Conservation (phyloP, 1,140 invertebrate species). For the Bombus turneri region DNA sequence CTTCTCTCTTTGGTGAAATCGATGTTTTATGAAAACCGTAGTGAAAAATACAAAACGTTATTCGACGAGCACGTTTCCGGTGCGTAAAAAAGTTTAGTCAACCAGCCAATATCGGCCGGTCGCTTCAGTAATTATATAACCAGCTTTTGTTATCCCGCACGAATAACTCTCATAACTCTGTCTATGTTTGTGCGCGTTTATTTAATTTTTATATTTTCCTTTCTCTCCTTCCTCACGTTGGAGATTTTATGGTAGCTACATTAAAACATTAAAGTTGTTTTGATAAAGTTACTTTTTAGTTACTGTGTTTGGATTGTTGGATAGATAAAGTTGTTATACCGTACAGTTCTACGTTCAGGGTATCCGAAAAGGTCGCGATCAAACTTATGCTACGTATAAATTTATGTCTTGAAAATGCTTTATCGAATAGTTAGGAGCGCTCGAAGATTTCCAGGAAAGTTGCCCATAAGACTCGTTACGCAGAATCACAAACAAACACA, state of each 20-base stretch:
- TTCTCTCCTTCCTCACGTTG: not conserved
- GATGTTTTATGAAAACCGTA: not conserved
- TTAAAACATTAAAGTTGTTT: not conserved
- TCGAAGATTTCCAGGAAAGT: too few relatives aligned
- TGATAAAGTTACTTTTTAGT: not conserved
- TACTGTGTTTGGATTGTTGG: rapidly evolving
- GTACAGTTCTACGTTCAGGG: too few relatives aligned
- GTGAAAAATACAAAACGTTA: not conserved
- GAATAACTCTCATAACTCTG: not conserved
- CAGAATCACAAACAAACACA: too few relatives aligned
- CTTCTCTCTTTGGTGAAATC: not conserved
- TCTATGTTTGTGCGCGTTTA: not conserved
- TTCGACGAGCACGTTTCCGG: conserved; percentile 27
- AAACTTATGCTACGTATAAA: too few relatives aligned
- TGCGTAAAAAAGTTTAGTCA: conserved; percentile 1
- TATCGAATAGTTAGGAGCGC: too few relatives aligned
- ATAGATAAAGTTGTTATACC: not conserved
- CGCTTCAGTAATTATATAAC: conserved; percentile 12
- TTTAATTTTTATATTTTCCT: not conserved
- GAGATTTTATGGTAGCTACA: not conserved
- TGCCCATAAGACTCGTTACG: too few relatives aligned
- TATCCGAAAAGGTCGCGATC: too few relatives aligned
- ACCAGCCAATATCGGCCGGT: not conserved
- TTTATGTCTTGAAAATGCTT: too few relatives aligned
- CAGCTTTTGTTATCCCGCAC: not conserved